Conservation (phyloP, 35 echinoderm and acorn worm species). For the Eucidaris tribuloides region DNA sequence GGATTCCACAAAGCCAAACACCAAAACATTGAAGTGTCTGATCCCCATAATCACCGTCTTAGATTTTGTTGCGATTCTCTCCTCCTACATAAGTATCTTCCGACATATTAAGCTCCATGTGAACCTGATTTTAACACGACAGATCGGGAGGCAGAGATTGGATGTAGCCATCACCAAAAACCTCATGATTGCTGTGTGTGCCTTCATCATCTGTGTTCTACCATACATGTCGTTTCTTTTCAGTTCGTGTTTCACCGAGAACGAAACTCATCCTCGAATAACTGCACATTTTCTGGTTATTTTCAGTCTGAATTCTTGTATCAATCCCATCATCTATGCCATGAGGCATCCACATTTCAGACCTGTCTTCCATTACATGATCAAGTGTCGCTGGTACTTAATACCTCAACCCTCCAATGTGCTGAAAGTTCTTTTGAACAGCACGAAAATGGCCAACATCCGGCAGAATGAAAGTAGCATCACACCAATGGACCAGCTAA, state of each 20-base stretch:
- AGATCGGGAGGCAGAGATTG: not conserved
- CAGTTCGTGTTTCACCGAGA: too few relatives aligned
- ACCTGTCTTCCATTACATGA: not conserved
- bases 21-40: not conserved
- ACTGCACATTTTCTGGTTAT: not conserved
- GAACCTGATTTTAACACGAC: not conserved
- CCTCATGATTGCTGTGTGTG: not conserved
- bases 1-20: not conserved
- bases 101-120: not conserved
- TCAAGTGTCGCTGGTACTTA: not conserved
- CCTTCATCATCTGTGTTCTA: slow-evolving; percentile 3
- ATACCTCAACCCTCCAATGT: not conserved
- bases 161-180: slow-evolving; percentile 30
- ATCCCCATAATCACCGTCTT: not conserved
- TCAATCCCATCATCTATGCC: slow-evolving; percentile 31
- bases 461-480: too few relatives aligned
- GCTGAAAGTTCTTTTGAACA: not conserved
- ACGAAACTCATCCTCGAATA: too few relatives aligned
- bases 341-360: slow-evolving; percentile 12
- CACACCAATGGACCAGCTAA: too few relatives aligned
- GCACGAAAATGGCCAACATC: too few relatives aligned
- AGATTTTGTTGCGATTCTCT: not conserved
- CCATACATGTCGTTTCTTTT: not conserved
- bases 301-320: not conserved
- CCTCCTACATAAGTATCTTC: slow-evolving; percentile 5